Percentiles rank a stretch among this genome's conserved stretches.
Conservation (phyloP, 2,888 invertebrate species). For the Thecocarcelia acutangulata region DNA sequence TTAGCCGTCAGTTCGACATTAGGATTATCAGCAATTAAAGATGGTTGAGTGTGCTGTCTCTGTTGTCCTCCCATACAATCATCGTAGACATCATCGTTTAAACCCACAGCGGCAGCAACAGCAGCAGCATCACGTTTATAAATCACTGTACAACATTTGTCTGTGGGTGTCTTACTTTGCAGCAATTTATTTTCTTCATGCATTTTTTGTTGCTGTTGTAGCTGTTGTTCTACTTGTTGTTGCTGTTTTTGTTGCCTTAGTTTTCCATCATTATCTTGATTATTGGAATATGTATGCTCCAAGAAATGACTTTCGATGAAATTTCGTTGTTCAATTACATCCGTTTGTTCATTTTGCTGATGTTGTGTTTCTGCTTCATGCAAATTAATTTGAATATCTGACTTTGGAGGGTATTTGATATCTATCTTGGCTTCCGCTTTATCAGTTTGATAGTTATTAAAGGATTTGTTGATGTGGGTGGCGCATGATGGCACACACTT, state of each 20-base stretch:
- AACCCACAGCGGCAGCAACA: conserved; percentile 8
- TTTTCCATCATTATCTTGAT: conserved; percentile 28
- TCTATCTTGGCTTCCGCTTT: conserved; percentile 25
- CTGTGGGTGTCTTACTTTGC: conserved; percentile 23
- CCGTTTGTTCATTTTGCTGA: conserved; percentile 33
- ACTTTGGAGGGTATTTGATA: conserved; percentile 46
- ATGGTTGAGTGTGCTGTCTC: conserved; percentile 11
- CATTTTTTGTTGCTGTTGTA: conserved; percentile 24
- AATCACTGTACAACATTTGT: conserved; percentile 37
- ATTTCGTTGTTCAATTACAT: conserved; percentile 50
- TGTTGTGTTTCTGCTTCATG: conserved; percentile 1
- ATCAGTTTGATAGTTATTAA: conserved; percentile 41
- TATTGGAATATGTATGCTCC: conserved; percentile 15
- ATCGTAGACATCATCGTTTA: conserved; percentile 35
- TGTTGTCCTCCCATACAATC: conserved; percentile 19
- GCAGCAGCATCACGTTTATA: conserved; percentile 44
- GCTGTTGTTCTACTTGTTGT: conserved; percentile 31
- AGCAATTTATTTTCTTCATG: conserved; percentile 11
- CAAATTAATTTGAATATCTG: conserved; percentile 26
- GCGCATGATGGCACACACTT: conserved; percentile 27
- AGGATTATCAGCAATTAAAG: conserved; percentile 41
- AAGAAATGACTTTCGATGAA: conserved; percentile 36
- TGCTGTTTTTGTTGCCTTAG: conserved; percentile 39
- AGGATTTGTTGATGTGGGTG: conserved; percentile 2
- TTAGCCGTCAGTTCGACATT: conserved; percentile 14